Percentiles rank a stretch among this genome's conserved stretches.
Conservation (phyloP, 2,888 invertebrate genomes). For the Seira sanloemensis region DNA sequence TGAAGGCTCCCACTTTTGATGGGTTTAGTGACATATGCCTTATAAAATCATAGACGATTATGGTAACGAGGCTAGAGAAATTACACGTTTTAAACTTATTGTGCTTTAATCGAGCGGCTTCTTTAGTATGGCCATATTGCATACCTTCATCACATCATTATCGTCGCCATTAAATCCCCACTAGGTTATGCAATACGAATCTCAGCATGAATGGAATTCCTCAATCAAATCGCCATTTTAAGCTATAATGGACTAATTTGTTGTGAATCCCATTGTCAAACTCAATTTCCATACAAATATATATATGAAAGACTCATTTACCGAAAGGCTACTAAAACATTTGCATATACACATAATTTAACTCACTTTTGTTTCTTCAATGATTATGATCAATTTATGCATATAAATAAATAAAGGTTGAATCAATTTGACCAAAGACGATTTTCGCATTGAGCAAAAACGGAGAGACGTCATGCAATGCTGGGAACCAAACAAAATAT, state of each 20-base stretch:
- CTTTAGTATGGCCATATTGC: neutral
- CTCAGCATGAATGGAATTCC: neutral
- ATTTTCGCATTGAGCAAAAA: neutral
- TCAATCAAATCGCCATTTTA: neutral
- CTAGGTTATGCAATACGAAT: neutral
- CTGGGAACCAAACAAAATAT: neutral
- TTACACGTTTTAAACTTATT: no score
- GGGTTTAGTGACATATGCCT: neutral
- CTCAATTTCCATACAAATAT: neutral
- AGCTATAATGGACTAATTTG: neutral
- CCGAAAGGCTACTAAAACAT: neutral
- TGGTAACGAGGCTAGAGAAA: neutral
- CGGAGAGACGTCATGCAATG: neutral
- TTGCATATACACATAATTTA: neutral
- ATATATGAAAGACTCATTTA: neutral
- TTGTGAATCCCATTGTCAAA: neutral
- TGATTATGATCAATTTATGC: neutral
- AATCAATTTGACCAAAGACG: no score
- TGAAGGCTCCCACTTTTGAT: neutral
- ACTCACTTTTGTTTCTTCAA: neutral
- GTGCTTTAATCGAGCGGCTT: neutral
- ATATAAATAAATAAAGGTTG: neutral
- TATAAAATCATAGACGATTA: neutral
- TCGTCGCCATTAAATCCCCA: conserved; percentile 2
- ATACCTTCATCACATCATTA: conserved; percentile 11